Conservation (phyloP, 2,797 vertebrate genomes). For the Furcifer pardalis region DNA sequence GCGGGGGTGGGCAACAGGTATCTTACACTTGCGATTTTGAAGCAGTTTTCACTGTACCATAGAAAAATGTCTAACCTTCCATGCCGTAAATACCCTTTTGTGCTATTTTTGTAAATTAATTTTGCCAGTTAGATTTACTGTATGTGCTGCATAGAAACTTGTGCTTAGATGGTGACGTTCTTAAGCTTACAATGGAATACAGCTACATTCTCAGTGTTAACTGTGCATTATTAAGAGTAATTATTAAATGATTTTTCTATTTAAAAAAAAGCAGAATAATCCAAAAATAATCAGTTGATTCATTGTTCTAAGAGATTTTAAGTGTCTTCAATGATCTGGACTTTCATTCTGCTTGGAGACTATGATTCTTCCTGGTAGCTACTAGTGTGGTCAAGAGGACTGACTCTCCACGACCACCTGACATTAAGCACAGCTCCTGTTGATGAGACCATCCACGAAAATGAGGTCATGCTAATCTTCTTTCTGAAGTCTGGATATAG, state of each 20-base stretch:
- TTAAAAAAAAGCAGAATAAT: constrained; percentile 68
- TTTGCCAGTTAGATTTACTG: constrained; percentile 79
- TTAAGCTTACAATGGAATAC: constrained; percentile 81
- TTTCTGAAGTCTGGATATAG: constrained; percentile 57
- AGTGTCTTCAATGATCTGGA: constrained; percentile 71
- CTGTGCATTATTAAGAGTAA: constrained; percentile 79
- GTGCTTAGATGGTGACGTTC: constrained; percentile 83
- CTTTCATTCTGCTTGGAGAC: constrained; percentile 64
- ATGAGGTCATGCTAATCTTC: constrained; percentile 49
- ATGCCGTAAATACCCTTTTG: constrained; percentile 78
- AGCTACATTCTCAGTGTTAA: constrained; percentile 84
- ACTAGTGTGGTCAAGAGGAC: constrained; percentile 62
- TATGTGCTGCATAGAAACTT: constrained; percentile 82
- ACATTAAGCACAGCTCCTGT: constrained; percentile 44
- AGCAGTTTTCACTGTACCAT: constrained; percentile 79
- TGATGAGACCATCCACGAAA: constrained; percentile 28
- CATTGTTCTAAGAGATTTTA: constrained; percentile 61
- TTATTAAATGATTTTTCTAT: constrained; percentile 69
- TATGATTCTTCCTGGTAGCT: constrained; percentile 66
- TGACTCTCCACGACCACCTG: background rate
- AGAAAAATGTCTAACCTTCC: constrained; percentile 76
- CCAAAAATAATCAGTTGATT: constrained; percentile 62
- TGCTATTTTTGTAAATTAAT: constrained; percentile 83
- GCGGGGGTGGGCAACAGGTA: constrained; percentile 59
- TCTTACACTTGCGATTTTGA: constrained; percentile 69